These are phyloP conservation scores for Chloebia gouldiae DNA, from an alignment of 2,113 vertebrate genomes.

Conservation along the genomic window DNA sequence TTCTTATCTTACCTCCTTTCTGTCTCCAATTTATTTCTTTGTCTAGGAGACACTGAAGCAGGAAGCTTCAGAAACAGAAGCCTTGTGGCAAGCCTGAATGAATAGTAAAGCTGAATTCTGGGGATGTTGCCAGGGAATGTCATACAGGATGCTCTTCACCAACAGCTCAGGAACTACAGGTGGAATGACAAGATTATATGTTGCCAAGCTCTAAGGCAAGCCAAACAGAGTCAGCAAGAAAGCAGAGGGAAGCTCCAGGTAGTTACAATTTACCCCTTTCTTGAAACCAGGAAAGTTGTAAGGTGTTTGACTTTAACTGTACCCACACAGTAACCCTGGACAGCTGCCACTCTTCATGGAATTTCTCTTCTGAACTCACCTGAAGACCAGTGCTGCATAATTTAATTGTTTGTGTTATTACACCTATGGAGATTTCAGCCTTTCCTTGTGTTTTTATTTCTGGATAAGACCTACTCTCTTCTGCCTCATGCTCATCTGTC, in stretches of 20 bases:
- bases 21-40: slow-evolving; percentile 6
- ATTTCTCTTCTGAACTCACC: not conserved
- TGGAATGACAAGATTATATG: slow-evolving; percentile 19
- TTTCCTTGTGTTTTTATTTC: not conserved
- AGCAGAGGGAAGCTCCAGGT: not conserved
- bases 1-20: not conserved
- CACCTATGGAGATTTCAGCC: not conserved
- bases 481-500: not conserved
- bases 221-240: not conserved
- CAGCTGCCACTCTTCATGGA: not conserved
- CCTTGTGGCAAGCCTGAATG: slow-evolving; percentile 14
- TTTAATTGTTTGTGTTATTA: not conserved
- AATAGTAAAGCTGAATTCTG: slow-evolving; percentile 45
- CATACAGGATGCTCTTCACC: slow-evolving; percentile 4
- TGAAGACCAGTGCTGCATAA: not conserved
- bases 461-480: not conserved
- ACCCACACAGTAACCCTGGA: not conserved
- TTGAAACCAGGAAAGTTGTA: not conserved
- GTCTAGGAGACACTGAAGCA: slow-evolving; percentile 1
- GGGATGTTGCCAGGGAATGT: slow-evolving; percentile 46
- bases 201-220: not conserved
- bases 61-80: slow-evolving; percentile 27
- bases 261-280: not conserved
- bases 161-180: slow-evolving; percentile 27
- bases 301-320: not conserved